These are phyloP conservation scores for Pomatostomus ruficeps DNA, from an alignment of 2,113 vertebrate species.

Conservation along the genomic window DNA sequence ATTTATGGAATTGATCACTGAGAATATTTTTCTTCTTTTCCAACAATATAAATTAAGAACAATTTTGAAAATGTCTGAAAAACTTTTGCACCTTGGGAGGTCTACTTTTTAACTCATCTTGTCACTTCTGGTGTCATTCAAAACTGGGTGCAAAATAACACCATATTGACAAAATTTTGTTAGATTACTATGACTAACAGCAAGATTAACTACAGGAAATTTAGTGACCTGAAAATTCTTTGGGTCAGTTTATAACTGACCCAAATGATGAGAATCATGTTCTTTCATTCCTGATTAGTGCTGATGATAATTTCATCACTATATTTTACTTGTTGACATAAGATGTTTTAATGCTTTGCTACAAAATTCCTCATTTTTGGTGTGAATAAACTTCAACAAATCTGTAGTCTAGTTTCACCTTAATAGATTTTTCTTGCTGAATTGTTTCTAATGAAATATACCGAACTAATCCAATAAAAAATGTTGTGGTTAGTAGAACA, in stretches of 20 bases:
- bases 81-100: background rate
- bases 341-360: background rate
- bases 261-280: background rate
- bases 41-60: background rate
- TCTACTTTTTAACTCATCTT: background rate
- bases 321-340: background rate
- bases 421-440: background rate
- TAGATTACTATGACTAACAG: background rate
- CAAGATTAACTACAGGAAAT: background rate
- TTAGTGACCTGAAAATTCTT: background rate
- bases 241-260: background rate
- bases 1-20: background rate
- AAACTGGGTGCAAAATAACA: background rate
- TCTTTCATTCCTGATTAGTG: background rate
- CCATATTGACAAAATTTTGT: background rate
- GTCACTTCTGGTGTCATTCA: background rate
- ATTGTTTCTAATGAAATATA: background rate
- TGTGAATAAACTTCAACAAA: background rate
- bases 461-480: background rate
- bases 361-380: background rate
- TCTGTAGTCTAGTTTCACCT: background rate
- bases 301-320: background rate
- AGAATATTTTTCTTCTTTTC: background rate
- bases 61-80: background rate
- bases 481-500: background rate